Percentiles rank a stretch among this genome's conserved stretches.
phyloP scores from a whole-genome alignment of 2,797 vertebrate species.

The Miichthys miiuy region DNA sequence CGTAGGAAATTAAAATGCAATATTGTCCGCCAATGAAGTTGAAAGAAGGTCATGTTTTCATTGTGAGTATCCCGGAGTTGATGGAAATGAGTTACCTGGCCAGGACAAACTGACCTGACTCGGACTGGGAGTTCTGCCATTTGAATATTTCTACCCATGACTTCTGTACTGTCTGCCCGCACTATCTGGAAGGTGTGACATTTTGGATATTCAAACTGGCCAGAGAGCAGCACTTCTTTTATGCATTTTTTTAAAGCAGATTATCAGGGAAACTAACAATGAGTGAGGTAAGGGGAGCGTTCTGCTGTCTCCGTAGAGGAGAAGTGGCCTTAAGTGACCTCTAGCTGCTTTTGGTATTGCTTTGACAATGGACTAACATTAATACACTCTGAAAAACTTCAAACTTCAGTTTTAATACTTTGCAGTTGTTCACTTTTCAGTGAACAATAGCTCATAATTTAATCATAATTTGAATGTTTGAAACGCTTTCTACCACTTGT shows the following conservation, averaged over 20 bases:
- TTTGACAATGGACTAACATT: not conserved
- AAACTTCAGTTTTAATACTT: not conserved
- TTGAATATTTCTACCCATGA: not conserved
- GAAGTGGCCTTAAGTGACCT: not conserved
- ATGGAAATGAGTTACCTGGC: constrained; percentile 6
- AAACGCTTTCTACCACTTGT: not conserved
- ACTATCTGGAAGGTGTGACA: not conserved
- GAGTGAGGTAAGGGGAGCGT: not conserved
- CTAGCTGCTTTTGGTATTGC: too few relatives aligned
- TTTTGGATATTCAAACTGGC: not conserved
- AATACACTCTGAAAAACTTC: not conserved
- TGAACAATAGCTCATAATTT: not conserved
- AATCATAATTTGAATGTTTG: not conserved
- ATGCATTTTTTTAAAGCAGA: not conserved
- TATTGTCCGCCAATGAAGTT: not conserved
- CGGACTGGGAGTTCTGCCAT: constrained; percentile 18
- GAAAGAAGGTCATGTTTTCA: constrained; percentile 12
- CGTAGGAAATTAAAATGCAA: not conserved
- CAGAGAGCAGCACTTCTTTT: not conserved
- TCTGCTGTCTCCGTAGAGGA: not conserved
- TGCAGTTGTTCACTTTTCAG: too few relatives aligned
- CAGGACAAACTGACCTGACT: constrained; percentile 9
- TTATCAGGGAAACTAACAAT: not conserved
- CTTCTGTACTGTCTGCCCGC: not conserved
- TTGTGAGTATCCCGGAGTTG: not conserved